phyloP scores from a whole-genome alignment of 1,140 invertebrate species.

The Cydia amplana region DNA sequence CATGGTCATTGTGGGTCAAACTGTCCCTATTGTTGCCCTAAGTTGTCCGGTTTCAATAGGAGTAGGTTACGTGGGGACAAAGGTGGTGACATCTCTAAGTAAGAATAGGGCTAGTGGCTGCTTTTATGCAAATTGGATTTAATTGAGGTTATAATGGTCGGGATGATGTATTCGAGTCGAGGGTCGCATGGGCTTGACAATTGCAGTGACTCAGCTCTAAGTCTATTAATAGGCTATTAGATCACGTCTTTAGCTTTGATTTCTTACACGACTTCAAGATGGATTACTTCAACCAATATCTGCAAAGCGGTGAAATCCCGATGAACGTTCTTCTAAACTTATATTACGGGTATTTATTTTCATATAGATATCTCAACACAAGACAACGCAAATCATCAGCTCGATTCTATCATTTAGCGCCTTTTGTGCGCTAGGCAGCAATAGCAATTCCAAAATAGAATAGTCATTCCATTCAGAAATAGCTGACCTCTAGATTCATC shows the following conservation, averaged over 20 bases:
- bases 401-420: background rate
- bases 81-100: slow-evolving; percentile 74
- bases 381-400: background rate
- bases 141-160: slow-evolving; percentile 76
- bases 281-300: background rate
- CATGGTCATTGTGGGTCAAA: slow-evolving; percentile 70
- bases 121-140: slow-evolving; percentile 76
- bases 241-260: slow-evolving; percentile 12
- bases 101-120: slow-evolving; percentile 53
- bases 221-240: slow-evolving; percentile 26
- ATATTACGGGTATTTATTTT: background rate
- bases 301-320: background rate
- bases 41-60: slow-evolving; percentile 67
- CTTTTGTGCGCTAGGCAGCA: background rate
- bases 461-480: background rate
- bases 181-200: slow-evolving; percentile 60
- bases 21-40: slow-evolving; percentile 67
- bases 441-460: background rate
- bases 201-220: slow-evolving; percentile 59
- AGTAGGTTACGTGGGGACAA: slow-evolving; percentile 68
- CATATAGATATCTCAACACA: background rate
- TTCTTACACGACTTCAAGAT: background rate
- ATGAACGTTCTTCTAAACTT: background rate
- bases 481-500: slow-evolving; percentile 7
- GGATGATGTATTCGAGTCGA: slow-evolving; percentile 62